These are phyloP conservation scores for Cololabis saira DNA, from an alignment of 2,113 vertebrate species.

Conservation along the genomic window DNA sequence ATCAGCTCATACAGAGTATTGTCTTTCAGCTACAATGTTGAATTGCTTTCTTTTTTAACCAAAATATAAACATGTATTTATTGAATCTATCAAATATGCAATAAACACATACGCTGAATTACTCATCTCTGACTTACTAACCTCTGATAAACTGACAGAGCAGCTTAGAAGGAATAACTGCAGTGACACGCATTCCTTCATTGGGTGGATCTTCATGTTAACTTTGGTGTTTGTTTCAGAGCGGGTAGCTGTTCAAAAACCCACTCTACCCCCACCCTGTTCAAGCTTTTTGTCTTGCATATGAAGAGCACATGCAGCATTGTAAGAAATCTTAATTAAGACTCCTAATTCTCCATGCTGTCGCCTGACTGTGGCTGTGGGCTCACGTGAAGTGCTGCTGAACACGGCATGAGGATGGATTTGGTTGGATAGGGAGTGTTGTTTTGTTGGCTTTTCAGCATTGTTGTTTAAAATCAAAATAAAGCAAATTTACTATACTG, in stretches of 20 bases:
- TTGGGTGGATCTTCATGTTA: slow-evolving; percentile 41
- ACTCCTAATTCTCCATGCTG: slow-evolving; percentile 76
- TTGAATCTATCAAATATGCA: not conserved
- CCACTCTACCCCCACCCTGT: slow-evolving; percentile 41
- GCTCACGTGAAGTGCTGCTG: slow-evolving; percentile 71
- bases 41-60: slow-evolving; percentile 61
- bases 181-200: slow-evolving; percentile 32
- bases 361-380: slow-evolving; percentile 76
- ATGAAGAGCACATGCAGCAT: slow-evolving; percentile 72
- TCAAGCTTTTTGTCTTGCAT: slow-evolving; percentile 66
- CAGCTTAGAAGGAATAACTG: not conserved
- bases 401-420: slow-evolving; percentile 35
- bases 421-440: slow-evolving; percentile 17
- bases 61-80: slow-evolving; percentile 3
- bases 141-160: not conserved
- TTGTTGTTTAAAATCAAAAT: not conserved
- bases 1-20: slow-evolving; percentile 58
- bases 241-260: slow-evolving; percentile 73
- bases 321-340: slow-evolving; percentile 81
- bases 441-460: slow-evolving; percentile 13
- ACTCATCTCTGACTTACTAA: not conserved
- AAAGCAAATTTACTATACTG: too few species aligned
- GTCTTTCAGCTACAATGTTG: slow-evolving; percentile 71
- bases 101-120: not conserved
- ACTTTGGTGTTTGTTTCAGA: slow-evolving; percentile 63